A percentile compares a stretch with the other conserved stretches of the same genome.
phyloP scores from a whole-genome alignment of 1,140 invertebrate genomes.

The Antheraea mylitta region DNA sequence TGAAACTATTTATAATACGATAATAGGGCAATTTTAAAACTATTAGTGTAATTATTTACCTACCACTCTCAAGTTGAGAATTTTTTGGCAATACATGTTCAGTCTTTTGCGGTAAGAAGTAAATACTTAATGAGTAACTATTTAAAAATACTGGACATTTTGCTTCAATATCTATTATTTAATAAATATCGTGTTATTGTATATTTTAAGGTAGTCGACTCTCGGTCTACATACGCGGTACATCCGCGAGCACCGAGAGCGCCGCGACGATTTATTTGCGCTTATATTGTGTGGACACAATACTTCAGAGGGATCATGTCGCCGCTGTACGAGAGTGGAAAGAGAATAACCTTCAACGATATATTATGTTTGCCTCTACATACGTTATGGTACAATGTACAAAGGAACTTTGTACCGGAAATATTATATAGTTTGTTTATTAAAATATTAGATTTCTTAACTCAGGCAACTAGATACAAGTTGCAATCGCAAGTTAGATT shows the following conservation, averaged over 20 bases:
- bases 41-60: no score
- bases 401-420: background rate
- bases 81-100: no score
- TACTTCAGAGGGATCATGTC: constrained; percentile 63
- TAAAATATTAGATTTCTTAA: no score
- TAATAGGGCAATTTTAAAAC: no score
- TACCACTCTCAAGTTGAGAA: no score
- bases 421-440: background rate
- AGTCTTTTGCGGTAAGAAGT: no score
- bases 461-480: no score
- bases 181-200: background rate
- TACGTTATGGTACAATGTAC: background rate
- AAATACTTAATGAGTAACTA: no score
- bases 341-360: constrained; percentile 15
- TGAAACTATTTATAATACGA: no score
- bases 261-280: constrained; percentile 63
- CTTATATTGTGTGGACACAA: constrained; percentile 74
- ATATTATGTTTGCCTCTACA: constrained; percentile 13
- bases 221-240: constrained; percentile 1
- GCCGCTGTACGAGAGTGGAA: constrained; percentile 15
- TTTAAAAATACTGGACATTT: no score
- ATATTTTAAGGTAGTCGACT: background rate
- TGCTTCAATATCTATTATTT: background rate
- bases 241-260: constrained; percentile 22
- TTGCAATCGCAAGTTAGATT: no score